phyloP scores from a whole-genome alignment of 2,797 vertebrate species.

The Pipistrellus pipistrellus region DNA sequence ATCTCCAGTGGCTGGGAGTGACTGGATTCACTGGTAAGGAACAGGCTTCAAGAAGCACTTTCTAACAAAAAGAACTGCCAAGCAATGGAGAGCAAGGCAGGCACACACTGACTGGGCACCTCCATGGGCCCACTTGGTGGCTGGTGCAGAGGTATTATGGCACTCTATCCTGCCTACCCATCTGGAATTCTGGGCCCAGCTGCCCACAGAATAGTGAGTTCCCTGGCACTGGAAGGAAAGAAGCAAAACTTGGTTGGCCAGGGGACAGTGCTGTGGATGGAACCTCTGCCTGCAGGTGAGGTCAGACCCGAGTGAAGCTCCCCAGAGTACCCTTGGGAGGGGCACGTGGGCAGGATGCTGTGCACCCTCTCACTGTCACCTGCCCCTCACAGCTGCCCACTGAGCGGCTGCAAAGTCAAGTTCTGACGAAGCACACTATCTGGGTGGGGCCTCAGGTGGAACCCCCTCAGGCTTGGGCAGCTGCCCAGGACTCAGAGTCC shows the following conservation, averaged over 20 bases:
- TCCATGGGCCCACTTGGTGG: neutral
- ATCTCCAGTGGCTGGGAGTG: neutral
- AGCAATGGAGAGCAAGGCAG: neutral
- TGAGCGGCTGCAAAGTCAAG: neutral
- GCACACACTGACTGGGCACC: neutral
- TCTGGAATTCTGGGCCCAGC: neutral
- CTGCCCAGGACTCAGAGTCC: neutral
- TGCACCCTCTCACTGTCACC: neutral
- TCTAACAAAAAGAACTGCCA: neutral
- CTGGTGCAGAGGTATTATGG: neutral
- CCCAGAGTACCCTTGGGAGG: neutral
- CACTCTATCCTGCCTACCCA: neutral
- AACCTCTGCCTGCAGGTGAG: neutral
- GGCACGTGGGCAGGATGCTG: too few species aligned
- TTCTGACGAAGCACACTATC: neutral
- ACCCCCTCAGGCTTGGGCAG: neutral
- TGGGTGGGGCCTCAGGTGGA: rapidly evolving
- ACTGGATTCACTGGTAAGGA: neutral
- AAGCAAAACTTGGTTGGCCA: neutral
- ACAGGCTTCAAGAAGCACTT: neutral
- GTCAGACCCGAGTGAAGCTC: neutral
- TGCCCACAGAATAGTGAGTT: neutral
- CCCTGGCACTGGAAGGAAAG: neutral
- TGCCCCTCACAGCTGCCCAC: neutral
- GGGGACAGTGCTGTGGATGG: neutral